Percentiles rank a stretch among this genome's conserved stretches.
These are phyloP conservation scores for Craniophora ligustri DNA, from an alignment of 2,888 invertebrate species.

Conservation along the genomic window DNA sequence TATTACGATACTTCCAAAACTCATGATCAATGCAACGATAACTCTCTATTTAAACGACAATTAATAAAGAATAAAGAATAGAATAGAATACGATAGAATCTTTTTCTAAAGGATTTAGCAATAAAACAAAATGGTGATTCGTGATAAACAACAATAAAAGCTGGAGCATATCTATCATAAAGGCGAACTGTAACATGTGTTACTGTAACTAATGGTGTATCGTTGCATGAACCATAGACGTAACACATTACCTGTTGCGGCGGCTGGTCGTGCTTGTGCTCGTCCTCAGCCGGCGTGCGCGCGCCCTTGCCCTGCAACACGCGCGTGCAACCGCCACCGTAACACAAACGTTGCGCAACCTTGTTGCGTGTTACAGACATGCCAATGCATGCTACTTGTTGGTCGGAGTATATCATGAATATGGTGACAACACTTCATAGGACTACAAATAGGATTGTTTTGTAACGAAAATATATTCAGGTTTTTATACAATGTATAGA, in stretches of 20 bases:
- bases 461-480: no score
- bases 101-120: no score
- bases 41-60: not conserved
- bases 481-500: no score
- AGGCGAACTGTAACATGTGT: not conserved
- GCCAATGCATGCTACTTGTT: constrained; percentile 49
- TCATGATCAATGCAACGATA: constrained; percentile 31
- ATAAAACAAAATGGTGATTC: not conserved
- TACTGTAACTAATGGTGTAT: constrained; percentile 16
- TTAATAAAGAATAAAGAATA: not conserved
- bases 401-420: constrained; percentile 48
- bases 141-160: not conserved
- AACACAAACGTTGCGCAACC: constrained; percentile 57
- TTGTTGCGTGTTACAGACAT: constrained; percentile 37
- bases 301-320: constrained; percentile 85
- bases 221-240: constrained; percentile 38
- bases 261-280: constrained; percentile 65
- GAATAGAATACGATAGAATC: no score
- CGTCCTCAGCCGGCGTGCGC: constrained; percentile 78
- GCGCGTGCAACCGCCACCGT: constrained; percentile 76
- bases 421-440: no score
- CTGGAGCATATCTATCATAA: constrained; percentile 1
- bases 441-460: no score
- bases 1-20: not conserved
- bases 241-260: constrained; percentile 67